A percentile compares a stretch with the other conserved stretches of the same genome.
phyloP scores from a whole-genome alignment of 2,797 vertebrate genomes.

The Ciconia nigra region DNA sequence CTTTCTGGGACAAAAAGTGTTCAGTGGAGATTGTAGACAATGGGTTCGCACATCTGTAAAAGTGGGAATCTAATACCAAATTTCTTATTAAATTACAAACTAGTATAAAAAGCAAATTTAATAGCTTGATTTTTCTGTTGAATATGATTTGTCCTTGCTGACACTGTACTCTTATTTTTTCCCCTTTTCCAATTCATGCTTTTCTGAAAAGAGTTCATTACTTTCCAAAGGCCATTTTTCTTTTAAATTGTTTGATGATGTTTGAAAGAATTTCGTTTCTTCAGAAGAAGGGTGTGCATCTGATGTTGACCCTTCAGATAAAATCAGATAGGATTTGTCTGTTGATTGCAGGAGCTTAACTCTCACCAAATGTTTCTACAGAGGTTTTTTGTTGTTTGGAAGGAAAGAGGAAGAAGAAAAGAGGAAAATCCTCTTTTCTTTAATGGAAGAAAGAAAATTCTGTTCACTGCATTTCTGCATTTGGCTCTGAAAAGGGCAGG shows the following conservation, averaged over 20 bases:
- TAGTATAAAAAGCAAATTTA: background rate
- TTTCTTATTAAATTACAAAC: background rate
- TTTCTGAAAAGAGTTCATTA: background rate
- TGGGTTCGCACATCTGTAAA: background rate
- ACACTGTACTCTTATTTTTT: background rate
- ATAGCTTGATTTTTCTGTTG: background rate
- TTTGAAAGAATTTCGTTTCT: background rate
- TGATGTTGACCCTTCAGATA: background rate
- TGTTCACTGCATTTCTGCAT: background rate
- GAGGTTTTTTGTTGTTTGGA: background rate
- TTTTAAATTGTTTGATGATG: background rate
- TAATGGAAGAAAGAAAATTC: background rate
- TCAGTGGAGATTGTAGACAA: background rate
- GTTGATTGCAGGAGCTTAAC: background rate
- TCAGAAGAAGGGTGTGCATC: background rate
- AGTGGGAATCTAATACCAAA: background rate
- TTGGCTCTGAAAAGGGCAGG: background rate
- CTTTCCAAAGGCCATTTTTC: background rate
- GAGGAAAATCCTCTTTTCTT: background rate
- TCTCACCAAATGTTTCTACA: background rate
- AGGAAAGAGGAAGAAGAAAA: no score
- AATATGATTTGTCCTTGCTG: background rate
- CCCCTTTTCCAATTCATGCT: background rate
- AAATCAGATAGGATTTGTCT: background rate
- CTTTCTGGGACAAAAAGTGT: background rate